Percentiles rank a stretch among this genome's conserved stretches.
phyloP scores from a whole-genome alignment of 1,140 invertebrate genomes.

The Heliconius eleuchia region DNA sequence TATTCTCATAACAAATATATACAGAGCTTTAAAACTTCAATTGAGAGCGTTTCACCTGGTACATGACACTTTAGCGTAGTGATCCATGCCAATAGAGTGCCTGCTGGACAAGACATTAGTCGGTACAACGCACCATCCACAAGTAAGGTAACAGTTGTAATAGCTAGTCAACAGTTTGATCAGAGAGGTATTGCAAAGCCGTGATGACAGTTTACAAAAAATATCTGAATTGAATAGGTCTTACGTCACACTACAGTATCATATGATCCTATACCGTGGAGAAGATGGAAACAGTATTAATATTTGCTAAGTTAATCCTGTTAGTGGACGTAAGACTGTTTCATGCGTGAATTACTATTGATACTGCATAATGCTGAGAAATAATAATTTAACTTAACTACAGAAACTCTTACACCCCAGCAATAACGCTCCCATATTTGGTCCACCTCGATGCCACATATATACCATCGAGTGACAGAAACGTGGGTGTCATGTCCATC shows the following conservation, averaged over 20 bases:
- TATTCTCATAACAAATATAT: too few species aligned
- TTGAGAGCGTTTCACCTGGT: too few species aligned
- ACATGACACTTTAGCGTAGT: not conserved
- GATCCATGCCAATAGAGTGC: constrained; percentile 5
- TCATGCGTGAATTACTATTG: constrained; percentile 49
- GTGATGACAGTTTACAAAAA: constrained; percentile 41
- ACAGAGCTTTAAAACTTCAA: too few species aligned
- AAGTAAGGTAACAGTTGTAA: constrained; percentile 44
- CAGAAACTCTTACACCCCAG: too few species aligned
- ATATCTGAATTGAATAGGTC: constrained; percentile 43
- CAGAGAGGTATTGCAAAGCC: constrained; percentile 39
- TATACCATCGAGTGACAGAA: too few species aligned
- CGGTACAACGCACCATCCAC: constrained; percentile 44
- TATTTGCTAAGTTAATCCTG: constrained; percentile 44
- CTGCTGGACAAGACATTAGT: constrained; percentile 44
- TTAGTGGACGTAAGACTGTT: constrained; percentile 43
- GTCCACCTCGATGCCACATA: too few species aligned
- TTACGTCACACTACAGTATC: constrained; percentile 45
- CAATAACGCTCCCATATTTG: too few species aligned
- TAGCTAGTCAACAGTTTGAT: constrained; percentile 45
- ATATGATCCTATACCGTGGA: constrained; percentile 42
- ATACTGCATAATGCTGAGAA: constrained; percentile 46
- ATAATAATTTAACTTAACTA: constrained; percentile 38
- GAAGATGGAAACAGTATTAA: constrained; percentile 47
- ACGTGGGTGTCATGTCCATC: too few species aligned